Percentiles rank a stretch among this genome's conserved stretches.
phyloP scores from a whole-genome alignment of 2,888 invertebrate genomes.

The Minunthozetes semirufus region DNA sequence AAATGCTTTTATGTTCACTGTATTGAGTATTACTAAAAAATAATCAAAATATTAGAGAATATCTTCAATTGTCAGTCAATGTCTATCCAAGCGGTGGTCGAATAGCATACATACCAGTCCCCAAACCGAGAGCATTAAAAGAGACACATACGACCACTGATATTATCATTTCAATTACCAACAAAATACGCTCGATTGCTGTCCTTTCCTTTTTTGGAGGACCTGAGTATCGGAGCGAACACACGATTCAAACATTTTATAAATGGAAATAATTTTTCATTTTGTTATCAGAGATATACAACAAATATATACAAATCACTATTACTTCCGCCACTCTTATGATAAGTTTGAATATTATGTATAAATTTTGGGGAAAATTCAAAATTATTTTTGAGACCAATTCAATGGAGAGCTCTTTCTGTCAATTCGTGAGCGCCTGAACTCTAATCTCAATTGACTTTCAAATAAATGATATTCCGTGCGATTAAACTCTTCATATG shows the following conservation, averaged over 20 bases:
- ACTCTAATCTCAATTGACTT: too few species aligned
- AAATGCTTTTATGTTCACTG: not conserved
- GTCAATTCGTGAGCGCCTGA: too few species aligned
- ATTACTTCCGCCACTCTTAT: too few species aligned
- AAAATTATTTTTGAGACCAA: too few species aligned
- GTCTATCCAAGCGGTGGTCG: not conserved
- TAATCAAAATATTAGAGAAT: not conserved
- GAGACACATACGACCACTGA: not conserved
- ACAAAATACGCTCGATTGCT: not conserved
- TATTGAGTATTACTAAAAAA: not conserved
- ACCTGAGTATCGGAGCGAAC: not conserved
- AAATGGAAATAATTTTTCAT: conserved; percentile 4
- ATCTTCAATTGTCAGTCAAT: conserved; percentile 1
- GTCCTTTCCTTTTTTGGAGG: too few species aligned
- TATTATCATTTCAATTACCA: not conserved
- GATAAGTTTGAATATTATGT: too few species aligned
- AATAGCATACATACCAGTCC: not conserved
- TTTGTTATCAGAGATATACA: not conserved
- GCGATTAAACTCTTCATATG: too few species aligned
- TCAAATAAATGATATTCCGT: too few species aligned
- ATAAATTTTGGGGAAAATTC: too few species aligned
- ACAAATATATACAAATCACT: too few species aligned
- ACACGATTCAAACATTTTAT: not conserved
- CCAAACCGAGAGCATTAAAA: not conserved
- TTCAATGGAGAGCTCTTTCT: too few species aligned